A percentile compares a stretch with the other conserved stretches of the same genome.
Conservation (phyloP, 2,797 vertebrate species). For the Aldrovandia affinis region DNA sequence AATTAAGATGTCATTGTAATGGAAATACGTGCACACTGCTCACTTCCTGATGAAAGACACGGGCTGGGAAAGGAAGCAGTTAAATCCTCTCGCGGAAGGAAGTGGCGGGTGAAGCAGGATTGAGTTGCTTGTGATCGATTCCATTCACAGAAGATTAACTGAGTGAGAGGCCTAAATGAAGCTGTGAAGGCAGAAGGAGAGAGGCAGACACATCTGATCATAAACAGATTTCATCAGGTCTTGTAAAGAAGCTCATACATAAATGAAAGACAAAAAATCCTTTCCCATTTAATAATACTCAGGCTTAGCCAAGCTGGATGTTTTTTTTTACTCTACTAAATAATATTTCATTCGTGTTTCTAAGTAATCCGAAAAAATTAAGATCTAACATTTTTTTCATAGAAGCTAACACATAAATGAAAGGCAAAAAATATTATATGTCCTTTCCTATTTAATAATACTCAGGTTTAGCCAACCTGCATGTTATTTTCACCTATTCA, state of each 20-base stretch:
- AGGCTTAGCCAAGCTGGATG: background rate
- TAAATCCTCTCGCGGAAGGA: conserved; percentile 11
- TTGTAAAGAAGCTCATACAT: background rate
- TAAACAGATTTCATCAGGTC: conserved; percentile 22
- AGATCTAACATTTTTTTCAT: background rate
- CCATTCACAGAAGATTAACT: conserved; percentile 1
- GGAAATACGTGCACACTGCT: background rate
- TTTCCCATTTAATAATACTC: too few relatives aligned
- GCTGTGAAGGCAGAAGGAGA: background rate
- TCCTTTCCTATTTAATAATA: too few relatives aligned
- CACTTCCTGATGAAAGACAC: conserved; percentile 8
- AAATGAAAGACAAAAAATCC: background rate
- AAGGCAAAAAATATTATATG: background rate
- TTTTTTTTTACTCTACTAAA: too few relatives aligned
- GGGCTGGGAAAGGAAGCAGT: conserved; percentile 10
- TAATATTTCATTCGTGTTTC: too few relatives aligned
- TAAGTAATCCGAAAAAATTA: too few relatives aligned
- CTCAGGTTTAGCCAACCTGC: background rate
- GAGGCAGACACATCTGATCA: background rate
- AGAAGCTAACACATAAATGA: background rate
- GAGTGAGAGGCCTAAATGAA: background rate
- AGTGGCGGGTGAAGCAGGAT: conserved; percentile 10
- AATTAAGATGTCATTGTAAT: conserved; percentile 13
- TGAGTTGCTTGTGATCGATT: conserved; percentile 22
- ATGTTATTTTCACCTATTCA: background rate